Percentiles rank a stretch among this genome's conserved stretches.
Conservation (phyloP, 2,888 invertebrate genomes). For the Leptinotarsa haldemani region DNA sequence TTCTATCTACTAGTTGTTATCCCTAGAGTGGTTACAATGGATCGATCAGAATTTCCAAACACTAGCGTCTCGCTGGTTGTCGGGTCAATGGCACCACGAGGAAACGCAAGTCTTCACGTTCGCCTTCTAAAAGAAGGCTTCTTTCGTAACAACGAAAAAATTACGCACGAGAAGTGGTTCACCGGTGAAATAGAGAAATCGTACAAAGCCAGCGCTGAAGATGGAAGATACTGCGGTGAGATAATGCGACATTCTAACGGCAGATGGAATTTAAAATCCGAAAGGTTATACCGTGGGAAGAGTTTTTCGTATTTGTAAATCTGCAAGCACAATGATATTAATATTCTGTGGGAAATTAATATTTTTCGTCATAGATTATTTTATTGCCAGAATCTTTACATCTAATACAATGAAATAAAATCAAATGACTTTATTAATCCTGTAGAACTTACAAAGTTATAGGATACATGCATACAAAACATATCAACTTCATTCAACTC, state of each 20-base stretch:
- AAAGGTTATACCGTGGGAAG: not conserved
- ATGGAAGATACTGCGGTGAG: not conserved
- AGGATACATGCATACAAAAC: too few species aligned
- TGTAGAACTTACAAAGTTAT: too few species aligned
- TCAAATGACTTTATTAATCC: too few species aligned
- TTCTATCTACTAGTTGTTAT: too few species aligned
- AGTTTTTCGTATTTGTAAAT: not conserved
- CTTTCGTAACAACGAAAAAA: not conserved
- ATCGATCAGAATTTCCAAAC: conserved; percentile 1
- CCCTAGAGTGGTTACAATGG: not conserved
- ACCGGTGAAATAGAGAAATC: conserved; percentile 10
- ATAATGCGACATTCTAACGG: not conserved
- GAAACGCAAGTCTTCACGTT: conserved; percentile 9
- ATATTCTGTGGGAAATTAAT: too few species aligned
- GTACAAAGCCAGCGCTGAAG: not conserved
- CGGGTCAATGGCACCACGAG: not conserved
- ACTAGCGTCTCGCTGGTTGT: not conserved
- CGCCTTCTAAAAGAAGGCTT: not conserved
- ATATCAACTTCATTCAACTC: too few species aligned
- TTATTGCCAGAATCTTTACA: too few species aligned
- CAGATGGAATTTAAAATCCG: not conserved
- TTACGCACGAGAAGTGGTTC: conserved; percentile 12
- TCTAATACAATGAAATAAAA: too few species aligned
- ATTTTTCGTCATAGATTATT: too few species aligned
- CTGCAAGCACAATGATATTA: too few species aligned